Conservation (phyloP, 2,113 vertebrate genomes). For the Melanostigma gelatinosum region DNA sequence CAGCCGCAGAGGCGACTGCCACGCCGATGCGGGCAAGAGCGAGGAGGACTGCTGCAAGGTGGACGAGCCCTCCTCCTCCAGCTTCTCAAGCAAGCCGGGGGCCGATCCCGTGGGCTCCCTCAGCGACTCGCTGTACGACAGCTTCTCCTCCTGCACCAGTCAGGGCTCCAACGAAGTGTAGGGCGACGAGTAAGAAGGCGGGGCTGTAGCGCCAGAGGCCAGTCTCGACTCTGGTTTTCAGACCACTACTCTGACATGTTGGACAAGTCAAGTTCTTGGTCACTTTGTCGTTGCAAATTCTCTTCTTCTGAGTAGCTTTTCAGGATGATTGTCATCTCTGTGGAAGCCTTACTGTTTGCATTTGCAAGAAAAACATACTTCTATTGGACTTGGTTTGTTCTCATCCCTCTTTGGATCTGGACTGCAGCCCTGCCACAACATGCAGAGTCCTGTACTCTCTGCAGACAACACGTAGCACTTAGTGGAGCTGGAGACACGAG, state of each 20-base stretch:
- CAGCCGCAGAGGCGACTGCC: slow-evolving; percentile 72
- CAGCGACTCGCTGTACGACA: slow-evolving; percentile 91
- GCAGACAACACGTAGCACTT: slow-evolving; percentile 66
- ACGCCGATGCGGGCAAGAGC: slow-evolving; percentile 66
- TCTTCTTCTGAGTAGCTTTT: slow-evolving; percentile 15
- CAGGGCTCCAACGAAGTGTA: slow-evolving; percentile 87
- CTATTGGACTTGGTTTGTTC: neutral
- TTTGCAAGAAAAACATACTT: neutral
- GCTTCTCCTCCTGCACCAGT: slow-evolving; percentile 91
- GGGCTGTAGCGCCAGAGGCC: slow-evolving; percentile 13
- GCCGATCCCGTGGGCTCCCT: slow-evolving; percentile 85
- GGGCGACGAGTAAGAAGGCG: slow-evolving; percentile 11
- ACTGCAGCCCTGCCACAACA: slow-evolving; percentile 24
- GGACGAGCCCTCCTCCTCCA: slow-evolving; percentile 78
- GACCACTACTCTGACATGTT: neutral
- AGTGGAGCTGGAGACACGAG: slow-evolving; percentile 14
- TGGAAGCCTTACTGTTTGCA: neutral
- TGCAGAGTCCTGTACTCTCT: neutral
- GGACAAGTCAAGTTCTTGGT: neutral
- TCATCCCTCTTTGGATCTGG: neutral
- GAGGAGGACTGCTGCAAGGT: slow-evolving; percentile 69
- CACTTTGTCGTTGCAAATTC: neutral
- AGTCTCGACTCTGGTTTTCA: neutral
- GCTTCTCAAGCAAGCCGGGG: slow-evolving; percentile 69
- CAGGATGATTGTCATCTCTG: neutral